These are phyloP conservation scores for Oryzias melastigma DNA, from an alignment of 2,113 vertebrate species.

Conservation along the genomic window DNA sequence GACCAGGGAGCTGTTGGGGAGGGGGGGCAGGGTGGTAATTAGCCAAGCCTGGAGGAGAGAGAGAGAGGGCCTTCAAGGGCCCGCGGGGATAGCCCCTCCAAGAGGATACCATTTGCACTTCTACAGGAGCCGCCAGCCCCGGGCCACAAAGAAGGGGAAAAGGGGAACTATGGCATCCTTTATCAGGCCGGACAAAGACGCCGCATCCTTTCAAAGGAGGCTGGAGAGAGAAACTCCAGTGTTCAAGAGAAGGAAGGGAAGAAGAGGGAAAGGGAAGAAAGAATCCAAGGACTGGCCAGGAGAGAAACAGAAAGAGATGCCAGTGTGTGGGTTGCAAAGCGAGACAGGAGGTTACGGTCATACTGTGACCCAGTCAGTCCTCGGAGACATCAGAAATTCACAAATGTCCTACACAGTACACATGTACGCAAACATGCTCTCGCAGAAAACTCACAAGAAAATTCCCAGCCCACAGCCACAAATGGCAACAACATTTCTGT, in stretches of 20 bases:
- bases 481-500: slow-evolving; percentile 3
- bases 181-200: slow-evolving; percentile 80
- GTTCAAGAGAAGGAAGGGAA: slow-evolving; percentile 66
- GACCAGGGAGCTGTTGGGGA: slow-evolving; percentile 50
- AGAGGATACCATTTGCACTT: slow-evolving; percentile 83
- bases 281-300: slow-evolving; percentile 57
- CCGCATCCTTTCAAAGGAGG: slow-evolving; percentile 80
- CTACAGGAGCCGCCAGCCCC: slow-evolving; percentile 78
- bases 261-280: slow-evolving; percentile 57
- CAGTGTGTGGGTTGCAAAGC: slow-evolving; percentile 71
- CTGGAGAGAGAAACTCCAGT: slow-evolving; percentile 72
- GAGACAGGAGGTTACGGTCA: slow-evolving; percentile 65
- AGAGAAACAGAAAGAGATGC: slow-evolving; percentile 57
- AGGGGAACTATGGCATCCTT: slow-evolving; percentile 84
- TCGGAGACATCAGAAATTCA: slow-evolving; percentile 66
- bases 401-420: slow-evolving; percentile 42
- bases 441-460: slow-evolving; percentile 14
- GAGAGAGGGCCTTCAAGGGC: slow-evolving; percentile 71
- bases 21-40: slow-evolving; percentile 64
- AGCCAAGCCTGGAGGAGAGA: slow-evolving; percentile 75
- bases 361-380: slow-evolving; percentile 58
- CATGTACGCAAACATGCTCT: slow-evolving; percentile 3
- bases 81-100: slow-evolving; percentile 73
- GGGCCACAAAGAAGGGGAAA: slow-evolving; percentile 77
- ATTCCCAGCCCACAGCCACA: slow-evolving; percentile 30